Evolutionary conservation across 2,888 invertebrate genomes (phyloP), one percentile per base, ranked within the genome.

Genomic region (Acleris emargana): DNA sequence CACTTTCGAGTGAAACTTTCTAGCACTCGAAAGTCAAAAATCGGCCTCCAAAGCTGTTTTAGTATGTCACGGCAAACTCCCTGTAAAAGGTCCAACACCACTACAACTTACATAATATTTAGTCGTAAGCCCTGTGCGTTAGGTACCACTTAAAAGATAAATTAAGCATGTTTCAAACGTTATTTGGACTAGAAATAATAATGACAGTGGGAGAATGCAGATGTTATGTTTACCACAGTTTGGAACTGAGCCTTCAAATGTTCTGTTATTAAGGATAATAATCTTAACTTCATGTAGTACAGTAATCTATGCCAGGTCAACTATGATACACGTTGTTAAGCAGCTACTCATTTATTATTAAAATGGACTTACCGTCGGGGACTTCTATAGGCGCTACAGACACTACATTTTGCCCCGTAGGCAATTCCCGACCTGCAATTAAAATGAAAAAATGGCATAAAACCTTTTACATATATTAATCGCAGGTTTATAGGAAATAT

Each of bases 371-470:
- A 92, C 92, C 92, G 76, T 92, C 90, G 67, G 88, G 83, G 70
- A 91, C 89, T 81, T 91, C 90, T 81, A 92, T 90, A 70, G 92
- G 91, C 71, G 91, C 89, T 80, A 89, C 91, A 67, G 92, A 91
- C 71, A 92, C 92, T 81, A 92, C 86, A 86, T 92, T 92, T 82
- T 91, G 89, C 71, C 90, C 92, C 71, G 81, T 87, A 71, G 89
- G 84, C 76, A 91, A 82, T 79, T 91, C 91, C 72, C 90, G 91
- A 83, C 91, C 93, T 93, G 90, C 70, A 88, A 90, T 76, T 74
- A 82, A 80, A 81, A 66, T 47, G 13, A 49, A 61, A 51, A 47
- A 57, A 60, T 66, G 51, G 45, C 51, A 61, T 25, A 22, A 28
- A 45, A 54, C 13, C 13, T 38, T 38, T 13, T 38, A 38, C 38